These are phyloP conservation scores for Leptobrachium leishanense DNA, from an alignment of 2,113 vertebrate genomes.

Conservation along the genomic window DNA sequence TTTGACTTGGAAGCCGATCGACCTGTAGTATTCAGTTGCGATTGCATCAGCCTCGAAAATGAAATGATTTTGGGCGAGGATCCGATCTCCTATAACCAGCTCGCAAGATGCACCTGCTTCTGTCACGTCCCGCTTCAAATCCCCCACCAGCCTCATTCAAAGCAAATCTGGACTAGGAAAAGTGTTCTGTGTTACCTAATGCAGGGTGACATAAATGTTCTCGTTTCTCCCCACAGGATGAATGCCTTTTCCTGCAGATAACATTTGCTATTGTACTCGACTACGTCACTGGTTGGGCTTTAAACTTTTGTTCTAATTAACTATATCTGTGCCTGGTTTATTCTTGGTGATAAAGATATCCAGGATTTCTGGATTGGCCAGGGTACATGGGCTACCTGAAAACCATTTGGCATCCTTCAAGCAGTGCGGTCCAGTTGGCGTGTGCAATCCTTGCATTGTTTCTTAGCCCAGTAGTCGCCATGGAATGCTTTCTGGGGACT, in stretches of 20 bases:
- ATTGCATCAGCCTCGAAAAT: neutral
- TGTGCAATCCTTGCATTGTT: too few relatives aligned
- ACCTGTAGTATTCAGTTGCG: neutral
- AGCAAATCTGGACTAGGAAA: neutral
- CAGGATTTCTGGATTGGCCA: too few relatives aligned
- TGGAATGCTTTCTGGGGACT: too few relatives aligned
- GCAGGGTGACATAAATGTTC: neutral
- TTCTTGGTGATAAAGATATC: too few relatives aligned
- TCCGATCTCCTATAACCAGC: slow-evolving; percentile 3
- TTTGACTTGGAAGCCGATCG: too few relatives aligned
- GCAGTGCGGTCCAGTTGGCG: too few relatives aligned
- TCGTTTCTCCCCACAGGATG: neutral
- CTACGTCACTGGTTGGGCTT: too few relatives aligned
- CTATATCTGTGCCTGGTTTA: too few relatives aligned
- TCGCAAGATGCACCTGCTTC: slow-evolving; percentile 11
- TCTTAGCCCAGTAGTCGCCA: too few relatives aligned
- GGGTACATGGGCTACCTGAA: too few relatives aligned
- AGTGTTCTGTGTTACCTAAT: neutral
- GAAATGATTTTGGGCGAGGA: neutral
- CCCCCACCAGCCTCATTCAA: neutral
- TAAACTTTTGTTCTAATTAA: too few relatives aligned
- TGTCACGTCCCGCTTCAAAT: neutral
- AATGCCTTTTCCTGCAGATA: neutral
- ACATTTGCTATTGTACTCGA: neutral
- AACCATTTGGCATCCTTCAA: too few relatives aligned